A percentile compares a stretch with the other conserved stretches of the same genome.
Evolutionary conservation across 2,797 vertebrate species (phyloP).

Genomic region (Pitangus sulphuratus): DNA sequence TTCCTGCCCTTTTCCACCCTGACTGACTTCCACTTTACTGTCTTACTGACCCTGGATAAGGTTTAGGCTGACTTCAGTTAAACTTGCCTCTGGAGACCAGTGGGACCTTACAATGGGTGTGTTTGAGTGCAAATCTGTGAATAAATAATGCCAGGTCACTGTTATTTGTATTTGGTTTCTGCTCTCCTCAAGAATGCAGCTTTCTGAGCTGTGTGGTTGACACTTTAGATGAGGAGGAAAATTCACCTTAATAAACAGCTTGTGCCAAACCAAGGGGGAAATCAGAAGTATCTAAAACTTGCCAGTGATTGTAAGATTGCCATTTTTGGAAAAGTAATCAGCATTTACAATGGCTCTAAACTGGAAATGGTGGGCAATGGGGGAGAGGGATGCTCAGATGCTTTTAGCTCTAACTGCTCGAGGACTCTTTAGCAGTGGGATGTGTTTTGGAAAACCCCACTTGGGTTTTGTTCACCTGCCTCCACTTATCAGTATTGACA

Average conservation of each 20-base stretch:
- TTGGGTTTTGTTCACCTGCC: neutral
- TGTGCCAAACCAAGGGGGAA: neutral
- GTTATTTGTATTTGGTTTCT: accelerated
- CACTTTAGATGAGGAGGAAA: neutral
- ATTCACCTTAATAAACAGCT: neutral
- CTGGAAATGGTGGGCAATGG: neutral
- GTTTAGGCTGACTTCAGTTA: neutral
- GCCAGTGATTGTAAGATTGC: neutral
- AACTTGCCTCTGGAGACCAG: neutral
- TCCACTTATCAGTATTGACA: neutral
- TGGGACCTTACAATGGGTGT: neutral
- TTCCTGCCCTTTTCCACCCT: neutral
- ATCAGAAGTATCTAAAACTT: neutral
- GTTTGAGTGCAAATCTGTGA: neutral
- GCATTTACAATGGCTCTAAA: neutral
- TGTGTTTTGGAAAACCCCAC: neutral
- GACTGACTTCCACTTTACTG: neutral
- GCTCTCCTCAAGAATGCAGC: neutral
- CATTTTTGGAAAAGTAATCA: neutral
- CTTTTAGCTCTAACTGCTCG: neutral
- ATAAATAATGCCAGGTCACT: neutral
- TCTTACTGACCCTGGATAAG: neutral
- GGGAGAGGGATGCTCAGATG: neutral
- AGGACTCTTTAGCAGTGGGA: neutral
- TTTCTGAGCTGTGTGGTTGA: neutral